Evolutionary conservation across 1,140 invertebrate species (phyloP), one percentile per base, ranked within the genome.

Genomic region (Dryas iulia): DNA sequence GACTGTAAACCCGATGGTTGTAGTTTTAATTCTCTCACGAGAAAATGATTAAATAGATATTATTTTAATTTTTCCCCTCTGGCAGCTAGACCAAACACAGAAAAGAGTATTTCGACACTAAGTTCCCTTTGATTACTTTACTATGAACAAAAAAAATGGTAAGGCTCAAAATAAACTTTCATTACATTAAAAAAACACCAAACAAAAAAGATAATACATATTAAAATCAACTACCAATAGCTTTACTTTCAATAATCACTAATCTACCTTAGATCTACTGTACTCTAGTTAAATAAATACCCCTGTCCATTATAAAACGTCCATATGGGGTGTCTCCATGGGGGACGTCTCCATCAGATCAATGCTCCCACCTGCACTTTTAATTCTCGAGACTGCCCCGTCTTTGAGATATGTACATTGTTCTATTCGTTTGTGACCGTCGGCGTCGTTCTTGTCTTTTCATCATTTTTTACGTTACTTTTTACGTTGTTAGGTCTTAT

Each of bases 281-380:
- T 61, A 54, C 14, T 47, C 24, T 61, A 54, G 63, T 62, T 76
- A 79, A 75, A 78, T 78, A 80, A 74, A 76, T 77, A 75, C 73
- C 71, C 71, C 59, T 70, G 62, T 39, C 72, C 76, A 78, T 84
- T 84, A 84, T 82, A 77, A 86, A 81, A 79, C 82, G 81, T 84
- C 83, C 83, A 82, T 83, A 81, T 79, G 76, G 47, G 26, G 47
- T 78, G 39, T 26, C 23, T n/a, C n/a, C n/a, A n/a, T n/a, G 59
- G 74, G 69, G 72, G 76, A 69, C 72, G 74, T 79, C 81, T 79
- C 82, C 76, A 81, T 68, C 83, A 82, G 84, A 89, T 88, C 86
- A 88, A 89, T 89, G 84, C 82, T 31, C 67, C 84, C 83, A 89
- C 84, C 86, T 89, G 84, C 80, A 83, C 77, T 88, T 86, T 85